phyloP scores from a whole-genome alignment of 2,888 invertebrate genomes.

The Parochlus steinenii region DNA sequence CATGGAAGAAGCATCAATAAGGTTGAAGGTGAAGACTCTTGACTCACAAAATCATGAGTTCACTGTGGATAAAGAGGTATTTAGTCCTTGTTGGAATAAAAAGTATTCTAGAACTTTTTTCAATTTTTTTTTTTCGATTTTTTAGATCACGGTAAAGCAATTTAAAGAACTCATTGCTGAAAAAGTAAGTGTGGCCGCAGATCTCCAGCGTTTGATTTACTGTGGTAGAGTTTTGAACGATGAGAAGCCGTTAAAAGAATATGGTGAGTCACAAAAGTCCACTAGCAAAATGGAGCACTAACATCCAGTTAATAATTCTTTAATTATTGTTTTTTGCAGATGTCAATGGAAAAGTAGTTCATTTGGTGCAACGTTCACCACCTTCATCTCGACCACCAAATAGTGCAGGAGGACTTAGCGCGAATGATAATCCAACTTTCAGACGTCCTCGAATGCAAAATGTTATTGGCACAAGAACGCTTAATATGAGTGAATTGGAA shows the following conservation, averaged over 20 bases:
- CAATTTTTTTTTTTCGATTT: constrained; percentile 15
- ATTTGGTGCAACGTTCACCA: constrained; percentile 77
- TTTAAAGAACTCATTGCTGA: constrained; percentile 66
- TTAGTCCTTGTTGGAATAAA: constrained; percentile 22
- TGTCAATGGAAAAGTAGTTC: constrained; percentile 82
- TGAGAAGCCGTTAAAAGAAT: constrained; percentile 68
- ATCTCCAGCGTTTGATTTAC: constrained; percentile 80
- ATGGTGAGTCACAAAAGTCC: constrained; percentile 39
- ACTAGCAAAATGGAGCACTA: constrained; percentile 1
- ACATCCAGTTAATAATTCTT: no score
- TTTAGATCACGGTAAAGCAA: constrained; percentile 60
- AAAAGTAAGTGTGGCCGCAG: constrained; percentile 60
- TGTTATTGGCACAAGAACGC: constrained; percentile 1
- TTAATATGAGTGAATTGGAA: constrained; percentile 2
- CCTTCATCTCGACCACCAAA: constrained; percentile 33
- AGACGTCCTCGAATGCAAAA: no score
- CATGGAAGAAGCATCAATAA: no score
- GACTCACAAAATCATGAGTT: constrained; percentile 76
- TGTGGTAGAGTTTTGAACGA: constrained; percentile 87
- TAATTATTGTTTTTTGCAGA: constrained; percentile 35
- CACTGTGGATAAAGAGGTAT: constrained; percentile 69
- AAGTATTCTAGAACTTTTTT: constrained; percentile 4
- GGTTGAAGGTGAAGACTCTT: constrained; percentile 75
- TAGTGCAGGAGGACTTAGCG: constrained; percentile 16
- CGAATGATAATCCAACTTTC: constrained; percentile 24